Conservation (phyloP, 2,888 invertebrate species). For the Onchidella celtica region DNA sequence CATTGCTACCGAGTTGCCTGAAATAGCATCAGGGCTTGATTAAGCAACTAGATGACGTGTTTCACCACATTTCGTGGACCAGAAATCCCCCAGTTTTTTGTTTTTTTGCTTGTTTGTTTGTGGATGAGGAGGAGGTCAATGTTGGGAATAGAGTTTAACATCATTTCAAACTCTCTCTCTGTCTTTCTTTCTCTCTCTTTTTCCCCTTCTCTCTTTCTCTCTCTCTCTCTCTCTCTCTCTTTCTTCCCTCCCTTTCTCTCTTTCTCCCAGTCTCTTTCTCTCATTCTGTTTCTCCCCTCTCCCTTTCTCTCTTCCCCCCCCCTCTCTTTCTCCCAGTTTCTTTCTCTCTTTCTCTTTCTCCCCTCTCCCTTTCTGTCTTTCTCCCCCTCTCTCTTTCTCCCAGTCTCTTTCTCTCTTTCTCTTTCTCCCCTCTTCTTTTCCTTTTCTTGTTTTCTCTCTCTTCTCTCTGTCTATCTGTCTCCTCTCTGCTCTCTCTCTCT, state of each 20-base stretch:
- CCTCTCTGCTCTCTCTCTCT: not conserved
- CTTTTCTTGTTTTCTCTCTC: too few relatives aligned
- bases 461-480: too few relatives aligned
- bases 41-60: too few relatives aligned
- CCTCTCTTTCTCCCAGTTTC: too few relatives aligned
- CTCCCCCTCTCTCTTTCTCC: not conserved
- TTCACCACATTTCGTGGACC: too few relatives aligned
- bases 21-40: too few relatives aligned
- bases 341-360: constrained; percentile 5
- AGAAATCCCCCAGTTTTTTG: not conserved
- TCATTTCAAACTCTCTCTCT: not conserved
- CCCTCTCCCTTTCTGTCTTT: not conserved
- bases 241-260: not conserved
- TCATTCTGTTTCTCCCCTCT: too few relatives aligned
- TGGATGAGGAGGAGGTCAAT: not conserved
- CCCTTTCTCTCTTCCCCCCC: too few relatives aligned
- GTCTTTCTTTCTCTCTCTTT: not conserved
- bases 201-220: not conserved
- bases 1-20: too few relatives aligned
- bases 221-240: constrained; percentile 4
- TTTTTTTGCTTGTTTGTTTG: not conserved
- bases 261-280: constrained; percentile 1
- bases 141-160: not conserved
- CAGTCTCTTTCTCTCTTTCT: not conserved
- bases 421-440: not conserved